phyloP scores from a whole-genome alignment of 2,797 vertebrate genomes.

The Myotis daubentonii region DNA sequence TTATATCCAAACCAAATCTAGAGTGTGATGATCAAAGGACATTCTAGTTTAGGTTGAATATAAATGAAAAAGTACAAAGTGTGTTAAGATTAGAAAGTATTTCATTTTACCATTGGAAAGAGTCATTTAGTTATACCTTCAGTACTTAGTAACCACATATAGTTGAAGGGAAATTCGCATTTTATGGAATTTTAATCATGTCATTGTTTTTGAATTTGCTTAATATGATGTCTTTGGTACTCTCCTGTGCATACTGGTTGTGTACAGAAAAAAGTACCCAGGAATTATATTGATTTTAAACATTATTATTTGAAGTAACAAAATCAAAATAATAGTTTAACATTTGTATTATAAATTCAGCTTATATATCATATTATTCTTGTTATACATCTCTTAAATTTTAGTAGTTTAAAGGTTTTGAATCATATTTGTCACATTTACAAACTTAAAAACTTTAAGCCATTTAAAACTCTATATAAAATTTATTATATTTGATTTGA shows the following conservation, averaged over 20 bases:
- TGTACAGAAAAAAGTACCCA: not conserved
- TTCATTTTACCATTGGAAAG: constrained; percentile 11
- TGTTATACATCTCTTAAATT: not conserved
- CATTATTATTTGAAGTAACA: constrained; percentile 36
- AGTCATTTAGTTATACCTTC: not conserved
- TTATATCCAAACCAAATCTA: not conserved
- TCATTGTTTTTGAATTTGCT: not conserved
- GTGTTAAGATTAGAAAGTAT: not conserved
- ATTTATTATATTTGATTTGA: constrained; percentile 48
- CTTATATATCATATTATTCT: constrained; percentile 32
- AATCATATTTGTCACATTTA: constrained; percentile 2
- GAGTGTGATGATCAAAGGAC: not conserved
- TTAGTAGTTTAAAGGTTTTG: not conserved
- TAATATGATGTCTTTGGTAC: not conserved
- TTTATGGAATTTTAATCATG: not conserved
- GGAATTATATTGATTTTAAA: not conserved
- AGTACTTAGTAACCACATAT: not conserved
- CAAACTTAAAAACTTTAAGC: not conserved
- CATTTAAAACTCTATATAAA: not conserved
- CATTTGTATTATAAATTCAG: constrained; percentile 4
- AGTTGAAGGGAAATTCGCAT: not conserved
- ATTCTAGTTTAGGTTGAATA: not conserved
- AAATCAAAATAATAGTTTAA: constrained; percentile 4
- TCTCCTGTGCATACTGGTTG: not conserved
- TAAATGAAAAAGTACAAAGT: not conserved